These are phyloP conservation scores for Achroia grisella DNA, from an alignment of 1,140 invertebrate species.

Conservation along the genomic window DNA sequence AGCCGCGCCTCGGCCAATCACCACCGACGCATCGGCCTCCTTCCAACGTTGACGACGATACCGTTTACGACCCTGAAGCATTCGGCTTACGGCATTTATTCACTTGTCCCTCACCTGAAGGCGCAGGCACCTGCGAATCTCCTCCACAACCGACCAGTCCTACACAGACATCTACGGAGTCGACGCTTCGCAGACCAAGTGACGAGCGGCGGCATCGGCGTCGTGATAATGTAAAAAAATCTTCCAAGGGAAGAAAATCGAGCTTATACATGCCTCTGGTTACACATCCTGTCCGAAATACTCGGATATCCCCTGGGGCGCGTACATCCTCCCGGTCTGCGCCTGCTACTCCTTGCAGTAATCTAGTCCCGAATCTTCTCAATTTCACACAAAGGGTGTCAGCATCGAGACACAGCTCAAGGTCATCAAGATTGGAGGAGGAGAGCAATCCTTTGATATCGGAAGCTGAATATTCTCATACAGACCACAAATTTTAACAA, in stretches of 20 bases:
- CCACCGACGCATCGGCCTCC: slow-evolving; percentile 39
- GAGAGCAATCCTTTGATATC: slow-evolving; percentile 76
- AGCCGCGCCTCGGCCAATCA: slow-evolving; percentile 48
- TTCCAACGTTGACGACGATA: slow-evolving; percentile 39
- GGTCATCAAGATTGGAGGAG: slow-evolving; percentile 69
- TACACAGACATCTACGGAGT: slow-evolving; percentile 71
- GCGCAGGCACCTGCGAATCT: slow-evolving; percentile 72
- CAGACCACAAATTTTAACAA: slow-evolving; percentile 62
- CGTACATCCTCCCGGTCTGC: slow-evolving; percentile 77
- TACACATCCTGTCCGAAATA: slow-evolving; percentile 31
- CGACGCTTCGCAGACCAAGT: slow-evolving; percentile 41
- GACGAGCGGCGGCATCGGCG: slow-evolving; percentile 45
- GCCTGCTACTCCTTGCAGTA: slow-evolving; percentile 82
- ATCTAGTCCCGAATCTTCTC: slow-evolving; percentile 71
- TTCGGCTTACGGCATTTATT: slow-evolving; percentile 39
- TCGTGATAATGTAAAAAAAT: slow-evolving; percentile 50
- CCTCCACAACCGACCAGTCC: slow-evolving; percentile 85
- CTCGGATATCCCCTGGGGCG: slow-evolving; percentile 38
- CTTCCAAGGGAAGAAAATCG: slow-evolving; percentile 65
- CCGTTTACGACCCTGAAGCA: slow-evolving; percentile 33
- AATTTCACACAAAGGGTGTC: slow-evolving; percentile 64
- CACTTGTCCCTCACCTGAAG: slow-evolving; percentile 36
- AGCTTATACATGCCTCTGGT: slow-evolving; percentile 76
- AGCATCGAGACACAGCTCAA: slow-evolving; percentile 64
- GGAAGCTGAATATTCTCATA: slow-evolving; percentile 73